Conservation (phyloP, 2,113 vertebrate species). For the Ploceus nigricollis region DNA sequence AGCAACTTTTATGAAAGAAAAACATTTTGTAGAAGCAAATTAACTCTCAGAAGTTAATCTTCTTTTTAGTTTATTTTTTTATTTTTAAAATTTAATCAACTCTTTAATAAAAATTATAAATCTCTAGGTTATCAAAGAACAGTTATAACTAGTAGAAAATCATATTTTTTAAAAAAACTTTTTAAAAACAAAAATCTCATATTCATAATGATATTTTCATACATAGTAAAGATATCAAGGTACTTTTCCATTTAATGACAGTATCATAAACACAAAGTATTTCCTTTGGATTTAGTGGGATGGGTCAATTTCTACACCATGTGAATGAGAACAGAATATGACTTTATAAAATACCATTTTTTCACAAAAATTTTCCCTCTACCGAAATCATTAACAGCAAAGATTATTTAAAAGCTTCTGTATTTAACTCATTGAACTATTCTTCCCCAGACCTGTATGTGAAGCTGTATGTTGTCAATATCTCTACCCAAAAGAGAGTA, state of each 20-base stretch:
- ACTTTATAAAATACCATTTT: background rate
- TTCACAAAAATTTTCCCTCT: background rate
- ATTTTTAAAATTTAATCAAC: background rate
- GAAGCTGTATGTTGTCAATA: constrained; percentile 95
- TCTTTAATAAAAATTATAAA: background rate
- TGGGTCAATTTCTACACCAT: background rate
- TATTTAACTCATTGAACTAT: constrained; percentile 13
- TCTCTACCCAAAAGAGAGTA: constrained; percentile 94
- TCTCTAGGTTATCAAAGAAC: background rate
- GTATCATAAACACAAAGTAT: background rate
- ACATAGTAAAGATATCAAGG: background rate
- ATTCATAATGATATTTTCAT: background rate
- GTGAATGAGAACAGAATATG: background rate
- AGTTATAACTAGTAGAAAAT: background rate
- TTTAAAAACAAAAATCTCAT: background rate
- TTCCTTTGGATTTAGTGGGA: background rate
- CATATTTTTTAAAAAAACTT: background rate
- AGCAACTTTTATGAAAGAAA: background rate
- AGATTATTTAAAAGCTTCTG: background rate
- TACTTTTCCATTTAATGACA: background rate
- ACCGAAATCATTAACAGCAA: background rate
- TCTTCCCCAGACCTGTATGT: constrained; percentile 89
- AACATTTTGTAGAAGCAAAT: background rate
- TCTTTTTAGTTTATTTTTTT: background rate
- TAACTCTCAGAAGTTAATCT: background rate